Conservation (phyloP, 2,797 vertebrate genomes). For the Sebastes kiyomatsui region DNA sequence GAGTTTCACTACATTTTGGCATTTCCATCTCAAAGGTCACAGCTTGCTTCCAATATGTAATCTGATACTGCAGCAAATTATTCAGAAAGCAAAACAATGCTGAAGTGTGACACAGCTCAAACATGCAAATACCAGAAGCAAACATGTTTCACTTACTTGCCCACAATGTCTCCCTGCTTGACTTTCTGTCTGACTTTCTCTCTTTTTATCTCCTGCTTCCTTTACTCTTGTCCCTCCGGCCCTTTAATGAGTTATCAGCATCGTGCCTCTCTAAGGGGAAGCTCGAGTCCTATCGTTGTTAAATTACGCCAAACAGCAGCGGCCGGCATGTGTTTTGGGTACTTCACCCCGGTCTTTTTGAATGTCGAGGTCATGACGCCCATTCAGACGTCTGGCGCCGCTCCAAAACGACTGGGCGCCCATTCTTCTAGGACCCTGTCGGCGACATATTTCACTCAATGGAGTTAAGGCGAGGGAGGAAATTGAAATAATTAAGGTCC, state of each 20-base stretch:
- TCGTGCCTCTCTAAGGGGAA: slow-evolving; percentile 23
- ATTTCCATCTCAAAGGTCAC: slow-evolving; percentile 72
- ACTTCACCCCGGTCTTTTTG: slow-evolving; percentile 47
- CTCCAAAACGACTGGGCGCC: slow-evolving; percentile 46
- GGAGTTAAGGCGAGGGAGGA: slow-evolving; percentile 34
- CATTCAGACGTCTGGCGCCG: slow-evolving; percentile 42
- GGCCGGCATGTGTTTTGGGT: slow-evolving; percentile 39
- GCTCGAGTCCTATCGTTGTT: slow-evolving; percentile 47
- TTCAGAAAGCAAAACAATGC: slow-evolving; percentile 44
- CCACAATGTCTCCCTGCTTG: not conserved
- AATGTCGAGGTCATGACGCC: slow-evolving; percentile 59
- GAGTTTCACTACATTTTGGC: slow-evolving; percentile 56
- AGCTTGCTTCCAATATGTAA: slow-evolving; percentile 51
- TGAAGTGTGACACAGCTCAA: not conserved
- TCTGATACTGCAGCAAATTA: slow-evolving; percentile 41
- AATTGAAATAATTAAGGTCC: slow-evolving; percentile 70
- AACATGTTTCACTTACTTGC: slow-evolving; percentile 5
- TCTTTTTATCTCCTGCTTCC: not conserved
- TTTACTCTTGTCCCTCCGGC: slow-evolving; percentile 12
- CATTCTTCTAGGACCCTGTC: slow-evolving; percentile 35
- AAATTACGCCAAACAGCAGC: slow-evolving; percentile 58
- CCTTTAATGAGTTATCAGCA: slow-evolving; percentile 54
- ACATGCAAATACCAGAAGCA: slow-evolving; percentile 10
- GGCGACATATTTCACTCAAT: slow-evolving; percentile 51
- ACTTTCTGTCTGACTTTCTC: slow-evolving; percentile 2